Percentiles rank a stretch among this genome's conserved stretches.
phyloP scores from a whole-genome alignment of 2,113 vertebrate genomes.

The Caranx ignobilis region DNA sequence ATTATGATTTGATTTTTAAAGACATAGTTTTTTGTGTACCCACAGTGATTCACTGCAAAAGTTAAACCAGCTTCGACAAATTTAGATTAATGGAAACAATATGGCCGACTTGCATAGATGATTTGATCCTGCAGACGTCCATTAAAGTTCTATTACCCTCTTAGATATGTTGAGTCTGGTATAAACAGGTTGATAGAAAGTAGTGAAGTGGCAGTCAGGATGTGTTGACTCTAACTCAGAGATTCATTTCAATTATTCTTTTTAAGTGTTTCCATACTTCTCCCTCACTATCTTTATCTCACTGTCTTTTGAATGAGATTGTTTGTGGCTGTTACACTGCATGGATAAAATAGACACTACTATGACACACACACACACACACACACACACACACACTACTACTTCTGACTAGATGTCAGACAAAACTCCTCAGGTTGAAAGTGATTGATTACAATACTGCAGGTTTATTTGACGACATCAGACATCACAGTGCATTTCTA shows the following conservation, averaged over 20 bases:
- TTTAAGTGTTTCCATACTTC: background rate
- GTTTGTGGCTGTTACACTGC: background rate
- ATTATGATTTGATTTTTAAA: no score
- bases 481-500: background rate
- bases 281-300: background rate
- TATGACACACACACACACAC: no score
- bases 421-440: background rate
- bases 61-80: no score
- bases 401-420: background rate
- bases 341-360: no score
- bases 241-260: no score
- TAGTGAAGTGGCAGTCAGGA: no score
- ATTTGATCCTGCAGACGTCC: conserved; percentile 1
- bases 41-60: no score
- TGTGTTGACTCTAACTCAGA: no score
- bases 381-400: no score
- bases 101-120: background rate
- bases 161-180: background rate
- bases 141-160: conserved; percentile 22
- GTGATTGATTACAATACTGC: background rate
- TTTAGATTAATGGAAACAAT: background rate
- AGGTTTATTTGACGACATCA: background rate
- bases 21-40: no score
- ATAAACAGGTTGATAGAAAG: no score
- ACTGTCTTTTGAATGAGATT: background rate